Conservation (phyloP, 2,797 vertebrate genomes). For the Loris lydekkerianus region DNA sequence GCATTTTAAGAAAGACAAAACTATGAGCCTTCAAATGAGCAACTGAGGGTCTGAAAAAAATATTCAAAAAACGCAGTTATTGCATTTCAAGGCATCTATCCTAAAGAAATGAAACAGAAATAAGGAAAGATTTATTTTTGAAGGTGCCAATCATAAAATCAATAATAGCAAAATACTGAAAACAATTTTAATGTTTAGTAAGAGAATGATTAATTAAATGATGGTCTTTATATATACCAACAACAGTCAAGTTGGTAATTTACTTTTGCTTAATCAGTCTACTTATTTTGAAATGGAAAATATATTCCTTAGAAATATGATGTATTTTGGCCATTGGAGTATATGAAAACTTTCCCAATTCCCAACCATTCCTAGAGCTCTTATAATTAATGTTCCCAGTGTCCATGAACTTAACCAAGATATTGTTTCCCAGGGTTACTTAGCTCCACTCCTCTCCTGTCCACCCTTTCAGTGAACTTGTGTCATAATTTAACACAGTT, state of each 20-base stretch:
- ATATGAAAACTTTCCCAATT: not conserved
- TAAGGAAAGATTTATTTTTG: not conserved
- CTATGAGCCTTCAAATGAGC: not conserved
- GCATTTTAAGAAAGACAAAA: conserved; percentile 31
- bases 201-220: not conserved
- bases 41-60: conserved; percentile 31
- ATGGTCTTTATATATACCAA: not conserved
- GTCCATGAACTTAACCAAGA: not conserved
- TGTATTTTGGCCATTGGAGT: not conserved
- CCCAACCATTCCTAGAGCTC: not conserved
- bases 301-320: not conserved
- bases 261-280: not conserved
- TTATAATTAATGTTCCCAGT: not conserved
- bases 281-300: not conserved
- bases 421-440: not conserved
- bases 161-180: not conserved
- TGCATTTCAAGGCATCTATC: not conserved
- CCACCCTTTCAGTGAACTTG: not conserved
- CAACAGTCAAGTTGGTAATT: not conserved
- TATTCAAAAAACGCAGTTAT: not conserved
- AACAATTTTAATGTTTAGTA: not conserved
- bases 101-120: not conserved
- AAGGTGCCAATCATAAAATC: not conserved
- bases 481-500: not conserved
- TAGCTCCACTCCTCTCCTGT: not conserved